Evolutionary conservation across 2,888 invertebrate species (phyloP).

Genomic region (Digitonthophagus gazella): DNA sequence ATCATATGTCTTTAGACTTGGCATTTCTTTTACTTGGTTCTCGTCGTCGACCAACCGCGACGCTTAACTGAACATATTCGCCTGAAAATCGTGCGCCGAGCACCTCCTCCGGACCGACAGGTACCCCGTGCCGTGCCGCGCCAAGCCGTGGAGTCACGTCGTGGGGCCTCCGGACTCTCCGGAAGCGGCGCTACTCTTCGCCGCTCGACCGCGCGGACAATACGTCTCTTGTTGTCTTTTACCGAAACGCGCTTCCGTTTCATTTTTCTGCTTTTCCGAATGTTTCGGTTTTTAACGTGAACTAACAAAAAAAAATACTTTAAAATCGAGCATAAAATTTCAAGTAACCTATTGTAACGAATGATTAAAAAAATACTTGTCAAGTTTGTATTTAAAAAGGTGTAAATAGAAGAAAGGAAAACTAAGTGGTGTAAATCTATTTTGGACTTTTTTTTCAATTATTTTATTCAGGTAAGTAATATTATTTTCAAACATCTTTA

Average conservation of each 20-base stretch:
- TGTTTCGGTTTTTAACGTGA: background rate
- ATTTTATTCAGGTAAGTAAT: too few species aligned
- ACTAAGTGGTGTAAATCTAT: too few species aligned
- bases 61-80: background rate
- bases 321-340: too few species aligned
- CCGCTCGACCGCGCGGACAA: background rate
- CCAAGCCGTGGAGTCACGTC: too few species aligned
- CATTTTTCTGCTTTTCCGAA: background rate
- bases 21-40: background rate
- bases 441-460: too few species aligned
- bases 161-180: background rate
- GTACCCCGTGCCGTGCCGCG: background rate
- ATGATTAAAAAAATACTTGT: too few species aligned
- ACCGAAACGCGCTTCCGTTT: background rate
- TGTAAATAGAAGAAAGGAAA: too few species aligned
- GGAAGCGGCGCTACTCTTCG: background rate
- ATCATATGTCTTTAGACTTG: background rate
- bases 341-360: too few species aligned
- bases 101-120: background rate
- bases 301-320: too few species aligned
- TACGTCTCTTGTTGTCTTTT: background rate
- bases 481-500: too few species aligned
- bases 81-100: background rate
- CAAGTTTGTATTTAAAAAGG: too few species aligned
- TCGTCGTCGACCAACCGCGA: background rate